These are phyloP conservation scores for Danio albolineatus DNA, from an alignment of 2,797 vertebrate genomes.

Conservation along the genomic window DNA sequence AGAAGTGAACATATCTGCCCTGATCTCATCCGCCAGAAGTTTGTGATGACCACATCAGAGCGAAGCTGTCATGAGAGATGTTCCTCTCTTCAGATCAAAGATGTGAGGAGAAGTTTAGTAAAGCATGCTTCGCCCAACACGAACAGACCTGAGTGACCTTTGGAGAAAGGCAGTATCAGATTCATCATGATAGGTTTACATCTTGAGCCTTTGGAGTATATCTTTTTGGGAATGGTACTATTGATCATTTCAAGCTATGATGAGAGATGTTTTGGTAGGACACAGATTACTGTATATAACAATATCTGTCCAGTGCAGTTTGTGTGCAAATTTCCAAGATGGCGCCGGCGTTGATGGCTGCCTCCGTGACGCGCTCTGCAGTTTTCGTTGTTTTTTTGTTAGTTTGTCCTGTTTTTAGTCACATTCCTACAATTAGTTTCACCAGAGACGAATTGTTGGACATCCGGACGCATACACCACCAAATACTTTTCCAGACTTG, in stretches of 20 bases:
- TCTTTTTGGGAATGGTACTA: slow-evolving; percentile 9
- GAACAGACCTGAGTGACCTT: slow-evolving; percentile 37
- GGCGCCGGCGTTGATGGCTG: too few species aligned
- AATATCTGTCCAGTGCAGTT: not conserved
- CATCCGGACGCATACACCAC: too few species aligned
- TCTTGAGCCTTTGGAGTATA: slow-evolving; percentile 18
- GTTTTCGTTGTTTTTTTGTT: too few species aligned
- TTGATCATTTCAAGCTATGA: slow-evolving; percentile 4
- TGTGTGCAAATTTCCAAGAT: not conserved
- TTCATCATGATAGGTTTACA: slow-evolving; percentile 34
- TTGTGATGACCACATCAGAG: slow-evolving; percentile 39
- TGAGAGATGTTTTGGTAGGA: not conserved
- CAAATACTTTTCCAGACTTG: too few species aligned
- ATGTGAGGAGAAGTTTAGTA: slow-evolving; percentile 40
- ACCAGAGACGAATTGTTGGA: too few species aligned
- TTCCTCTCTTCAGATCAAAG: slow-evolving; percentile 49
- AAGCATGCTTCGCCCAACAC: slow-evolving; percentile 34
- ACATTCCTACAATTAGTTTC: too few species aligned
- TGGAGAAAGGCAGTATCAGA: slow-evolving; percentile 29
- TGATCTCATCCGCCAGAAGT: slow-evolving; percentile 19
- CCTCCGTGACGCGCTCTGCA: too few species aligned
- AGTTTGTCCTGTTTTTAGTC: too few species aligned
- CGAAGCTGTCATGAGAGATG: slow-evolving; percentile 36
- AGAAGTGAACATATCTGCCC: not conserved
- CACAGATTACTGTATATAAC: not conserved